These are phyloP conservation scores for Halesus radiatus DNA, from an alignment of 1,140 invertebrate species.

Conservation along the genomic window DNA sequence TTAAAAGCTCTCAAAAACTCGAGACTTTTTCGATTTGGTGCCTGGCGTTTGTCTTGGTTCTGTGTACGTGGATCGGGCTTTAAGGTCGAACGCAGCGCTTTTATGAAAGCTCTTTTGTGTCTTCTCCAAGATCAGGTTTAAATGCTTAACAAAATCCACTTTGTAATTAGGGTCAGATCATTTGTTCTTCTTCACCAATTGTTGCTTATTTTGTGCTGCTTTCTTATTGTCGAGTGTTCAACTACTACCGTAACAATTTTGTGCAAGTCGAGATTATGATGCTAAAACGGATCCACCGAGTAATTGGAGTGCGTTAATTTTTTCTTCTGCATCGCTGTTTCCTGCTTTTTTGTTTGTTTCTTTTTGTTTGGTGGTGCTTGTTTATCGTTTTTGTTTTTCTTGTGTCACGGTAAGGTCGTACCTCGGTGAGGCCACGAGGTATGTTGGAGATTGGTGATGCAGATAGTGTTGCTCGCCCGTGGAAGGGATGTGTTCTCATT, in stretches of 20 bases:
- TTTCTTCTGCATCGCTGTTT: too few species aligned
- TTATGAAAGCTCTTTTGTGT: not conserved
- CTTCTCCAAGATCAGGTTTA: not conserved
- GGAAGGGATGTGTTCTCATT: not conserved
- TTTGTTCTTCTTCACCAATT: not conserved
- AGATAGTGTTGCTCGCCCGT: not conserved
- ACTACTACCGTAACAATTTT: too few species aligned
- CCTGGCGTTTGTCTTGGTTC: not conserved
- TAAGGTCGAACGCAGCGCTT: slow-evolving; percentile 4
- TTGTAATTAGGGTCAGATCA: not conserved
- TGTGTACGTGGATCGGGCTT: not conserved
- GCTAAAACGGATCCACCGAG: too few species aligned
- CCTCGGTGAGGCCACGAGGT: not conserved
- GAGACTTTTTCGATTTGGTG: not conserved
- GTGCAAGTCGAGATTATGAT: too few species aligned
- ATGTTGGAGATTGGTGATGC: not conserved
- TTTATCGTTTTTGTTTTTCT: too few species aligned
- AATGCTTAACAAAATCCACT: not conserved
- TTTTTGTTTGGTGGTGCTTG: too few species aligned
- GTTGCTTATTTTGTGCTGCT: too few species aligned
- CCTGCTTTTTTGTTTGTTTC: too few species aligned
- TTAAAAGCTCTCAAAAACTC: not conserved
- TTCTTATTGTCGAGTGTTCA: too few species aligned
- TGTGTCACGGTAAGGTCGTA: not conserved
- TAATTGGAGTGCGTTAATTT: too few species aligned